phyloP scores from a whole-genome alignment of 2,797 vertebrate genomes.

The Lemur catta region DNA sequence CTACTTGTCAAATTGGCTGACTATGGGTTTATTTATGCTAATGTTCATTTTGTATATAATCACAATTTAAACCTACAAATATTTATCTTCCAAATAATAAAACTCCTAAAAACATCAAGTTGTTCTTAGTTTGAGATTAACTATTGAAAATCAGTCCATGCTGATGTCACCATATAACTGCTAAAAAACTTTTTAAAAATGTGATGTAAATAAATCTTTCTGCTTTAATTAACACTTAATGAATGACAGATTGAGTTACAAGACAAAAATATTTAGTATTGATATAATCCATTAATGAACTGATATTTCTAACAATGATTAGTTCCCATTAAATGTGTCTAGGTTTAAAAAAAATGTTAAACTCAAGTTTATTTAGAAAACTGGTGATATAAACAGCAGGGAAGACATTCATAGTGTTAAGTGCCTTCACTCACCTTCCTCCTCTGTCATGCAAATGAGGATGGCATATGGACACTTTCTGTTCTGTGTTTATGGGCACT shows the following conservation, averaged over 20 bases:
- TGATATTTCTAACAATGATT: background rate
- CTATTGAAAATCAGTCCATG: background rate
- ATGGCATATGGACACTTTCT: accelerated
- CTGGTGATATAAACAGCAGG: background rate
- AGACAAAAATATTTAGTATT: background rate
- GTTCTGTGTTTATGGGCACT: background rate
- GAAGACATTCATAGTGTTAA: background rate
- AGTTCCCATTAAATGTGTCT: background rate
- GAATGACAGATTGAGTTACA: background rate
- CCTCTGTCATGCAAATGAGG: accelerated
- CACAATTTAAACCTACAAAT: conserved; percentile 29
- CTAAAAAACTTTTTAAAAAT: conserved; percentile 9
- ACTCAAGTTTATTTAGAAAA: background rate
- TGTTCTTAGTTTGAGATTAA: conserved; percentile 8
- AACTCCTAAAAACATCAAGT: conserved; percentile 48
- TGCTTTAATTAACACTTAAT: conserved; percentile 25
- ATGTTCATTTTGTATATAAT: conserved; percentile 10
- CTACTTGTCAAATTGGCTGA: conserved; percentile 60
- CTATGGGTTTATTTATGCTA: conserved; percentile 24
- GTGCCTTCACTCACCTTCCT: background rate
- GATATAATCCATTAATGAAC: background rate
- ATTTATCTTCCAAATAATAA: conserved; percentile 45
- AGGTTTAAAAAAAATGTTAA: background rate
- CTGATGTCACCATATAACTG: background rate
- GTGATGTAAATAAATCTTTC: background rate